Conservation (phyloP, 2,113 vertebrate species). For the Thryonomys swinderianus region DNA sequence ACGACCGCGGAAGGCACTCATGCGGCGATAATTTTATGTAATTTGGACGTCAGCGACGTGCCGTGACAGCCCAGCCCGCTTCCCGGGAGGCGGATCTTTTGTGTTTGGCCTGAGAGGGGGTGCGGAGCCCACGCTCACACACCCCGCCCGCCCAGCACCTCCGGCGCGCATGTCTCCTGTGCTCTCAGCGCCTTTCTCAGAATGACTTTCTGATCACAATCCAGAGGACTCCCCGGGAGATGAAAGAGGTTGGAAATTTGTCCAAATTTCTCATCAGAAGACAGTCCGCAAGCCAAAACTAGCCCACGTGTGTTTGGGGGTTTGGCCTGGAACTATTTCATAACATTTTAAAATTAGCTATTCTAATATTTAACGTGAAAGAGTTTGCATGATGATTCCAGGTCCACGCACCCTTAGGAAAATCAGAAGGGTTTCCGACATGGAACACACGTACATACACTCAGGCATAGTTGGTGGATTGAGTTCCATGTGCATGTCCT, state of each 20-base stretch:
- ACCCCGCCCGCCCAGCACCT: neutral
- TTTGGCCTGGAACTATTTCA: neutral
- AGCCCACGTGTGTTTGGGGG: neutral
- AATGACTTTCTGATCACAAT: neutral
- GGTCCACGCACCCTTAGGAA: neutral
- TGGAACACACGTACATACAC: rapidly evolving
- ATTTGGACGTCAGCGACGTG: neutral
- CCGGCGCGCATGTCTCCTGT: rapidly evolving
- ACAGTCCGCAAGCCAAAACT: neutral
- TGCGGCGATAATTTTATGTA: slow-evolving; percentile 57
- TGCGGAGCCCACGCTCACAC: rapidly evolving
- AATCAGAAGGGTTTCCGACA: neutral
- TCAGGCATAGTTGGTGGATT: rapidly evolving
- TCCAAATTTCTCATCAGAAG: neutral
- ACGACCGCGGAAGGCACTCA: slow-evolving; percentile 53
- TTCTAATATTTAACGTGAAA: neutral
- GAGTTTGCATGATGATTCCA: neutral
- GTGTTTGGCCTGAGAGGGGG: slow-evolving; percentile 49
- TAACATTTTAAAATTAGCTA: neutral
- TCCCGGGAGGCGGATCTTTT: slow-evolving; percentile 32
- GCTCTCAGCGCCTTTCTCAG: neutral
- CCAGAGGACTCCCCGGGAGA: slow-evolving; percentile 3
- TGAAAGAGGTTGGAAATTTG: neutral
- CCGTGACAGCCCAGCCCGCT: neutral
- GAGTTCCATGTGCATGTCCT: rapidly evolving